Evolutionary conservation across 53 echinoderm and acorn worm genomes (phyloP).

Genomic region (Stichopus horrens): DNA sequence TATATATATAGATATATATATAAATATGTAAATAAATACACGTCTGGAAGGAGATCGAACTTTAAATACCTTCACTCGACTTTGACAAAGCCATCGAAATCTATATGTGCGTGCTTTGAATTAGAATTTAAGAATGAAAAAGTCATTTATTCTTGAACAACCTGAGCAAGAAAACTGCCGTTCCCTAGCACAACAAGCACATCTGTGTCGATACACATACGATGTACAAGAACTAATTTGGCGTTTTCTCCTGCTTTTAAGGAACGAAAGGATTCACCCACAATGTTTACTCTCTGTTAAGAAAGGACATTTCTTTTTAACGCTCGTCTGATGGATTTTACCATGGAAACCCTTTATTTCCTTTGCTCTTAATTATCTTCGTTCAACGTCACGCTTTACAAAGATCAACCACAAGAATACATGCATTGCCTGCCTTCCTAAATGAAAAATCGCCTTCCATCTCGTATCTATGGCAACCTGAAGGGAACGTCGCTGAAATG

Average conservation of each 20-base stretch:
- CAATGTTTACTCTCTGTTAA: neutral
- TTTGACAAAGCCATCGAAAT: too few relatives aligned
- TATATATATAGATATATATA: conserved; percentile 12
- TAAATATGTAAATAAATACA: neutral
- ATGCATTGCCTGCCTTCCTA: neutral
- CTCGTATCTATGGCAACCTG: conserved; percentile 41
- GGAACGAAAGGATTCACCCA: neutral
- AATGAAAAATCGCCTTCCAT: conserved; percentile 29
- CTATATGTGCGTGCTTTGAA: too few relatives aligned
- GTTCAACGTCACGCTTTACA: conserved; percentile 10
- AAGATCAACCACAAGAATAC: neutral
- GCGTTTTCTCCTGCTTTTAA: neutral
- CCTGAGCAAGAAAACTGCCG: too few relatives aligned
- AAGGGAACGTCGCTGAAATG: conserved; percentile 21
- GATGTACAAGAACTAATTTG: neutral
- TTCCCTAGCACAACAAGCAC: too few relatives aligned
- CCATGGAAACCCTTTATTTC: neutral
- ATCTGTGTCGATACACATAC: too few relatives aligned
- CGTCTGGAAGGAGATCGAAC: neutral
- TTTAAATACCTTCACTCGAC: neutral
- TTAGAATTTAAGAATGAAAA: too few relatives aligned
- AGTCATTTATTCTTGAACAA: too few relatives aligned
- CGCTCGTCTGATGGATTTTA: neutral
- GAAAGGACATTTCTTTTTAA: neutral
- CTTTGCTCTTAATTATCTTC: conserved; percentile 22